Evolutionary conservation across 2,113 vertebrate species (phyloP), one percentile per base, ranked within the genome.

Genomic region (Grammomys surdaster): DNA sequence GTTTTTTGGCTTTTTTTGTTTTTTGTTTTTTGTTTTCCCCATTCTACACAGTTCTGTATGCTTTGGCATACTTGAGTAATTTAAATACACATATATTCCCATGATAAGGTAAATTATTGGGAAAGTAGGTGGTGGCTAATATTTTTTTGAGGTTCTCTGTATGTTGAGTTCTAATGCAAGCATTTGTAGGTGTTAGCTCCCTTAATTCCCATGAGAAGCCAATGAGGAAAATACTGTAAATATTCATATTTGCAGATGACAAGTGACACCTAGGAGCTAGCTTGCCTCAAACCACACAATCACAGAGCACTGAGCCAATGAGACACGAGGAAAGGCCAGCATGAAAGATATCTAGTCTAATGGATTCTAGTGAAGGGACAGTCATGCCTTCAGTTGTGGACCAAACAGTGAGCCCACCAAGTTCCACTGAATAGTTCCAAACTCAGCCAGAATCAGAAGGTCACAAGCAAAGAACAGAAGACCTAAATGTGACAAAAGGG

Each of bases 31-130:
- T 40, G 40, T 58, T 65, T 46, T 46, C 2, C 20, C 58, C 63
- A 14, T 22, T 67, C 33, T 95, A 17, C 48, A 89, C 7, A 87
- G n/a, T 24, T 94, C 43, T 95, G 40, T 93, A 93, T 94, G 63
- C 33, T 82, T 95, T 91, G 81, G 54, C 28, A 43, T 20, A 82
- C 3, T 89, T 84, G 93, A 33, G 58, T 93, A 67, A 93, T 87
- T 97, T 93, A 95, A 95, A 96, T 85, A 92, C 88, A 88, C 46
- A 95, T 96, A 73, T 94, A 87, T 78, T 70, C 43, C 63, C 69
- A 51, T 93, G 48, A 60, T 81, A 85, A 88, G 78, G 7, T 70
- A 36, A 96, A 85, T 91, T 89, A 60, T 81, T 72, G 43, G 56
- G 73, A 88, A 93, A 92, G 82, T 86, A 84, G 82, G 4, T 72